These are phyloP conservation scores for Ips typographus DNA, from an alignment of 1,140 invertebrate genomes.

Conservation along the genomic window DNA sequence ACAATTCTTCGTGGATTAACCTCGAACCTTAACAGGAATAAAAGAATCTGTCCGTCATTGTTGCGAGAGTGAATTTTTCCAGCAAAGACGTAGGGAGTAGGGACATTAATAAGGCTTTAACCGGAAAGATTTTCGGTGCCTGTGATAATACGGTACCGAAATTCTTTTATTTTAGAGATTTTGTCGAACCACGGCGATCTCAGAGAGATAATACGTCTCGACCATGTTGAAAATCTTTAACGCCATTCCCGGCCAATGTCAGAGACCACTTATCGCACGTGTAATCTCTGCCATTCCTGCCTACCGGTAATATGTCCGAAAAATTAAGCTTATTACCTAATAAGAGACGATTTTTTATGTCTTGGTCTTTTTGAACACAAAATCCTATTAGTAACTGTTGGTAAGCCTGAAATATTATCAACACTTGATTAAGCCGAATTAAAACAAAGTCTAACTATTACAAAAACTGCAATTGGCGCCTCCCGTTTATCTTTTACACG, in stretches of 20 bases:
- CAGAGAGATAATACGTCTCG: conserved; percentile 22
- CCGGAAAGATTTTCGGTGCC: neutral
- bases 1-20: conserved; percentile 15
- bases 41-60: neutral
- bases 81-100: neutral
- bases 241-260: conserved; percentile 27
- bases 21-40: neutral
- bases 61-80: neutral
- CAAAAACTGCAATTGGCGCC: conserved; percentile 1
- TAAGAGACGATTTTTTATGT: conserved; percentile 12
- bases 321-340: conserved; percentile 19
- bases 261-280: conserved; percentile 22
- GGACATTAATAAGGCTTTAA: conserved; percentile 2
- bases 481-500: neutral
- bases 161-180: conserved; percentile 26
- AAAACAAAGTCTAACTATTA: conserved; percentile 1
- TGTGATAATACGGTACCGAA: conserved; percentile 27
- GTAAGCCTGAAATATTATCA: conserved; percentile 1
- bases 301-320: conserved; percentile 28
- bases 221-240: conserved; percentile 34
- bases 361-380: neutral
- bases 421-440: neutral
- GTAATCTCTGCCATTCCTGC: conserved; percentile 28
- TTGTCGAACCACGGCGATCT: conserved; percentile 25
- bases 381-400: neutral